Evolutionary conservation across 2,888 invertebrate species (phyloP).

Genomic region (Nomada fabriciana): DNA sequence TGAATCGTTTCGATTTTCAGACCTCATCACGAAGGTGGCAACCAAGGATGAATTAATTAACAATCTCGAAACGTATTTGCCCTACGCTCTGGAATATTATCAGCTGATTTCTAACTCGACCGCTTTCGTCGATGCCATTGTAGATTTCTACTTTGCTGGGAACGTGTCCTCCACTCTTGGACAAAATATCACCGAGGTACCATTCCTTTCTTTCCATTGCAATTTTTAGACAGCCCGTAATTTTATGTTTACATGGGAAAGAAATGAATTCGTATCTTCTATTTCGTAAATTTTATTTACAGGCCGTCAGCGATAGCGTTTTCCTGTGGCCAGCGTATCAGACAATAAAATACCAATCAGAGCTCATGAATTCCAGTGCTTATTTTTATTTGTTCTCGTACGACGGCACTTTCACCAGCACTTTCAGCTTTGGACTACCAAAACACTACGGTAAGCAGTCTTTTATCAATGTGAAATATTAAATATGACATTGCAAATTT

Average conservation of each 20-base stretch:
- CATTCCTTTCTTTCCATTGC: not conserved
- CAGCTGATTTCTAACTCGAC: constrained; percentile 59
- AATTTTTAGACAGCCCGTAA: not conserved
- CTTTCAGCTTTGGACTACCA: constrained; percentile 48
- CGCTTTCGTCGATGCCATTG: constrained; percentile 60
- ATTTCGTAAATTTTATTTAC: not conserved
- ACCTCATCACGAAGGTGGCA: constrained; percentile 2
- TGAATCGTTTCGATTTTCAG: constrained; percentile 40
- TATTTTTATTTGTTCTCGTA: constrained; percentile 77
- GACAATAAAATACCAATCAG: constrained; percentile 56
- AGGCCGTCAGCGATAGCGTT: constrained; percentile 71
- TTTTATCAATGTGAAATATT: not conserved
- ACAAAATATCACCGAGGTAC: constrained; percentile 66
- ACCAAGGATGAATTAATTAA: constrained; percentile 43
- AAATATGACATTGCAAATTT: not conserved
- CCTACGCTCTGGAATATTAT: constrained; percentile 50
- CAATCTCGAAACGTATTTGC: constrained; percentile 60
- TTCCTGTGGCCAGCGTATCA: constrained; percentile 68
- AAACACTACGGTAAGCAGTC: constrained; percentile 68
- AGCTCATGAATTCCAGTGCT: constrained; percentile 70
- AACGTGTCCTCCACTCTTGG: constrained; percentile 44
- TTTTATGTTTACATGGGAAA: not conserved
- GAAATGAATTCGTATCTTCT: not conserved
- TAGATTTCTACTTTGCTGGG: constrained; percentile 69
- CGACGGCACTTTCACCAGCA: constrained; percentile 73